phyloP scores from a whole-genome alignment of 2,797 vertebrate species.

The Anas flavirostris region DNA sequence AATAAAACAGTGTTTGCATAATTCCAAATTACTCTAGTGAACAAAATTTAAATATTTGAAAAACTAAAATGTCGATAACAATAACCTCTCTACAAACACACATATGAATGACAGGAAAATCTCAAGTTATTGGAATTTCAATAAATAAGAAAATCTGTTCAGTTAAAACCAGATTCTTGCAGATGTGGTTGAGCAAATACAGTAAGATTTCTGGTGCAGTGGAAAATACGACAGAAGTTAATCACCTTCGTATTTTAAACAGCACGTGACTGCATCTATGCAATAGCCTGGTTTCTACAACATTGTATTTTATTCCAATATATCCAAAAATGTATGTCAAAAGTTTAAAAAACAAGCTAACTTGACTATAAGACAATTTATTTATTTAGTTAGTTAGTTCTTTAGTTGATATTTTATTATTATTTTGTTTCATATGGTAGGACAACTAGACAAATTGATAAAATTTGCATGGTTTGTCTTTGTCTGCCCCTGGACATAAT shows the following conservation, averaged over 20 bases:
- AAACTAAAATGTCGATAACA: not conserved
- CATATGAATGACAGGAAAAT: not conserved
- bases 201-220: not conserved
- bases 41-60: not conserved
- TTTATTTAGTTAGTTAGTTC: not conserved
- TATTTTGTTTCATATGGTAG: not conserved
- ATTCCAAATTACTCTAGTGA: not conserved
- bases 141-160: not conserved
- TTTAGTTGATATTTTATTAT: not conserved
- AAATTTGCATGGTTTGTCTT: not conserved
- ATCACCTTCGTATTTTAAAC: not conserved
- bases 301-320: not conserved
- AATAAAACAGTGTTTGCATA: not conserved
- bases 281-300: not conserved
- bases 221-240: not conserved
- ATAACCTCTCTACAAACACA: not conserved
- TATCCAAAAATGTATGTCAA: not conserved
- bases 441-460: not conserved
- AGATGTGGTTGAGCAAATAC: not conserved
- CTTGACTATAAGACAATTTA: not conserved
- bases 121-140: not conserved
- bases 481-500: not conserved
- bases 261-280: not conserved
- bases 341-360: not conserved
- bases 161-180: not conserved